Evolutionary conservation across 1,140 invertebrate genomes (phyloP).

Genomic region (Araneus ventricosus): DNA sequence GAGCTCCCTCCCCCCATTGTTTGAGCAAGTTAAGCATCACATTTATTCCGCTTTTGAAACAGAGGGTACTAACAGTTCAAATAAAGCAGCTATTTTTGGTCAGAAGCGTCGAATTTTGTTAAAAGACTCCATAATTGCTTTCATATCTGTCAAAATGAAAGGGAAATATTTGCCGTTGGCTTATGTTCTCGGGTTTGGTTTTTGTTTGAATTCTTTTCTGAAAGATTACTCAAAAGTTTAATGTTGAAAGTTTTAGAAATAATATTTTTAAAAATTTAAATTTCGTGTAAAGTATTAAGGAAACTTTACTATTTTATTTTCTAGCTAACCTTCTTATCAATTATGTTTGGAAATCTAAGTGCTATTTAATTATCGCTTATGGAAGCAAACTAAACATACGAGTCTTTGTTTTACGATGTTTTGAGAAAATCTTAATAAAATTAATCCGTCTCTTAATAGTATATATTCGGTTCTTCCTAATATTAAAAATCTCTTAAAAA

Average conservation of each 20-base stretch:
- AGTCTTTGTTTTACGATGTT: too few species aligned
- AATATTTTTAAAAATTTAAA: neutral
- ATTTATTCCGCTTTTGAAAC: neutral
- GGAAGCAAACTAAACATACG: too few species aligned
- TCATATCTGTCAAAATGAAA: neutral
- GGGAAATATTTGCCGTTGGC: neutral
- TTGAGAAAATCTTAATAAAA: too few species aligned
- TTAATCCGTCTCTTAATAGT: too few species aligned
- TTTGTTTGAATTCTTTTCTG: neutral
- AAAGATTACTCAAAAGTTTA: neutral
- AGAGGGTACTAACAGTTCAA: neutral
- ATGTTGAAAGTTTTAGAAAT: neutral
- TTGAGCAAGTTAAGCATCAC: neutral
- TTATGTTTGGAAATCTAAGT: too few species aligned
- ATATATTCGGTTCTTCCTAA: too few species aligned
- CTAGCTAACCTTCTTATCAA: too few species aligned
- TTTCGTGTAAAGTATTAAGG: neutral
- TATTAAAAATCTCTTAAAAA: too few species aligned
- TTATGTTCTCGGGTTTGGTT: neutral
- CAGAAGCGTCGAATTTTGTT: neutral
- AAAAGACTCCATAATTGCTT: neutral
- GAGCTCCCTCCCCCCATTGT: neutral
- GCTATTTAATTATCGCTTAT: too few species aligned
- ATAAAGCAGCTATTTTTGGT: neutral
- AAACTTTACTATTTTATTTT: too few species aligned